Evolutionary conservation across 2,888 invertebrate genomes (phyloP).

Genomic region (Erannis defoliaria): DNA sequence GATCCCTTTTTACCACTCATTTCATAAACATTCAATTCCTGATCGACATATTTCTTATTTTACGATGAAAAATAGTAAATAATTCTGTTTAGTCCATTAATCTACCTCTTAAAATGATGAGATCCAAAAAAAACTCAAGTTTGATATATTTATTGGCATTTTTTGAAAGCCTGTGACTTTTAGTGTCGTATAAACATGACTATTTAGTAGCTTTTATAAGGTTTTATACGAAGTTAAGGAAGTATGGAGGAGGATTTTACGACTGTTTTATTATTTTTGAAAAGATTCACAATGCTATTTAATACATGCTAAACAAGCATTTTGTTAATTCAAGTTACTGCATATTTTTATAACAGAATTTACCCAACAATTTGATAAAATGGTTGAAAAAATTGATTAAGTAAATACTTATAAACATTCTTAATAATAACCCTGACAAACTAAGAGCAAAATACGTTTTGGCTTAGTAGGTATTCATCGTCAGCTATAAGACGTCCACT

Average conservation of each 20-base stretch:
- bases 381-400: no score
- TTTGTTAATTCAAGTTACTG: no score
- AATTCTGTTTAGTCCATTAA: slow-evolving; percentile 34
- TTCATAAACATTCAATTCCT: slow-evolving; percentile 37
- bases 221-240: slow-evolving; percentile 63
- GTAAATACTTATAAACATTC: no score
- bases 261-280: slow-evolving; percentile 4
- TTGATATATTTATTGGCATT: slow-evolving; percentile 78
- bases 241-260: slow-evolving; percentile 55
- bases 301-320: slow-evolving; percentile 15
- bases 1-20: slow-evolving; percentile 19
- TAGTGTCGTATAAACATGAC: slow-evolving; percentile 77
- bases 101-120: slow-evolving; percentile 38
- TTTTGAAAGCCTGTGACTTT: slow-evolving; percentile 73
- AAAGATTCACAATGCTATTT: neutral
- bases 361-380: no score
- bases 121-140: slow-evolving; percentile 51
- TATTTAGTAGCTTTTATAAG: slow-evolving; percentile 80
- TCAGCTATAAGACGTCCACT: no score
- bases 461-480: no score
- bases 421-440: no score
- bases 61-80: slow-evolving; percentile 34
- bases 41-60: slow-evolving; percentile 36
- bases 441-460: no score
- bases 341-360: no score